Evolutionary conservation across 2,888 invertebrate species (phyloP).

Genomic region (Magallana nippona): DNA sequence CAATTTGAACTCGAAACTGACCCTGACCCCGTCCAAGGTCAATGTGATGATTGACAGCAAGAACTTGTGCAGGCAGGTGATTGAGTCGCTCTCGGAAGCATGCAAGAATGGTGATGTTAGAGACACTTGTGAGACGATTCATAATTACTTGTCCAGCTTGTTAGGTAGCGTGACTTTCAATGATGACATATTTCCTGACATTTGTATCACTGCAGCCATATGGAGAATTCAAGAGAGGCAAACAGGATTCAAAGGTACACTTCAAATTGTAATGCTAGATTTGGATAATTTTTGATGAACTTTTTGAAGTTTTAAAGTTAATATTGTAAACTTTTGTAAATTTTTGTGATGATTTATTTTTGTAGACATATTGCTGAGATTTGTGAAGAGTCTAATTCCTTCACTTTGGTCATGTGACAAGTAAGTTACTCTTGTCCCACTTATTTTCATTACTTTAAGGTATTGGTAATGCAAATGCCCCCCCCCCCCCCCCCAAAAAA

Average conservation of each 20-base stretch:
- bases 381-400: conserved; percentile 8
- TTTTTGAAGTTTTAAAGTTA: not conserved
- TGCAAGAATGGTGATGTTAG: not conserved
- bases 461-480: not conserved
- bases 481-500: too few relatives aligned
- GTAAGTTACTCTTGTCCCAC: not conserved
- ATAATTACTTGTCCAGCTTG: not conserved
- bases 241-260: not conserved
- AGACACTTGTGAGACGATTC: conserved; percentile 1
- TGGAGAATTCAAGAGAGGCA: conserved; percentile 24
- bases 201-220: not conserved
- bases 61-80: not conserved
- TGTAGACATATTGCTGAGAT: not conserved
- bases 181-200: conserved; percentile 3
- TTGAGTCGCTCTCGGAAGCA: not conserved
- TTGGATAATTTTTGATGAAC: too few relatives aligned
- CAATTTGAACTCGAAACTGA: not conserved
- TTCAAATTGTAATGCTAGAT: not conserved
- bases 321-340: not conserved
- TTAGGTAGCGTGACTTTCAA: not conserved
- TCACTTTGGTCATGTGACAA: conserved; percentile 25
- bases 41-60: not conserved
- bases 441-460: not conserved
- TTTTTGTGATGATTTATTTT: not conserved
- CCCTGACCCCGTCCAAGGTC: not conserved